Conservation (phyloP, 1,140 invertebrate genomes). For the Physella acuta region DNA sequence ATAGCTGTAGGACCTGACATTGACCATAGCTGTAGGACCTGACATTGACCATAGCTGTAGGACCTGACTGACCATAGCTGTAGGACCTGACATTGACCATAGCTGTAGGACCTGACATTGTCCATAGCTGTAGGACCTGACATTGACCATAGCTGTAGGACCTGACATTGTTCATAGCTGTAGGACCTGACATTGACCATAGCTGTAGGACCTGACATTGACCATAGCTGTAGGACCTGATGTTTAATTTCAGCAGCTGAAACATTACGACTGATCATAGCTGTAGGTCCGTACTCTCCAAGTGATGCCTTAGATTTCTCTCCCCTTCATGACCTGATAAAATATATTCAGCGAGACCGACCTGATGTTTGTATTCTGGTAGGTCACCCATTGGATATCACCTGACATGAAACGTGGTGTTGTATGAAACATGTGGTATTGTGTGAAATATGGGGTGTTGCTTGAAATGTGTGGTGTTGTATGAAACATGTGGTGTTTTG, state of each 20-base stretch:
- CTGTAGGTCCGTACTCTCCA: constrained; percentile 80
- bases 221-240: neutral
- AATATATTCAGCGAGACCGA: constrained; percentile 69
- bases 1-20: too few species aligned
- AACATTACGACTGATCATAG: constrained; percentile 72
- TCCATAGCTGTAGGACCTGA: too few species aligned
- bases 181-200: too few species aligned
- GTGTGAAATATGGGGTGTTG: neutral
- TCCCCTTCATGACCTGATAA: constrained; percentile 76
- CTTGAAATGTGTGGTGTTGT: neutral
- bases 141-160: too few species aligned
- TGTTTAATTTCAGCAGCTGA: neutral
- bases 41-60: too few species aligned
- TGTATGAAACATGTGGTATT: constrained; percentile 1
- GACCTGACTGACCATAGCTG: too few species aligned
- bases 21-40: too few species aligned
- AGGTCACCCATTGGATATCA: constrained; percentile 1
- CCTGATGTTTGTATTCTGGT: constrained; percentile 78
- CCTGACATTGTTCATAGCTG: too few species aligned
- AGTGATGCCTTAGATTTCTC: constrained; percentile 77
- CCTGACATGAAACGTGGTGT: too few species aligned
- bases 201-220: too few species aligned
- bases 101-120: too few species aligned
- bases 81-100: too few species aligned
- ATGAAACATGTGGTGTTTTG: neutral